Conservation (phyloP, 2,888 invertebrate genomes). For the Parnassius smintheus region DNA sequence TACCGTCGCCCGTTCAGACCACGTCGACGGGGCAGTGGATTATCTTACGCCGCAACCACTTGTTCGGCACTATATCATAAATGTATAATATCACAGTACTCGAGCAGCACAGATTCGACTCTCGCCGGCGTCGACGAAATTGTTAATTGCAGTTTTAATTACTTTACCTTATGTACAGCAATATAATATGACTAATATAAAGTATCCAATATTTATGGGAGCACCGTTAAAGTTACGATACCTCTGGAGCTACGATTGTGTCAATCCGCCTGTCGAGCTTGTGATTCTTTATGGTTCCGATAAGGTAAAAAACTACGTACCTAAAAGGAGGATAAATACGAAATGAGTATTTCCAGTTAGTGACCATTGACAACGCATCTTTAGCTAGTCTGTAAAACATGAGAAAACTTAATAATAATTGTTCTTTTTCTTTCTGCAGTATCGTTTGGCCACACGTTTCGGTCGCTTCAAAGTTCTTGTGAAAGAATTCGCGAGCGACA, state of each 20-base stretch:
- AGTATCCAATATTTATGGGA: background rate
- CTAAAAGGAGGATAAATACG: background rate
- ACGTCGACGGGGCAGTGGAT: no score
- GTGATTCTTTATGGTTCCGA: background rate
- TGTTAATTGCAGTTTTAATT: background rate
- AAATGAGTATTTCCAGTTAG: background rate
- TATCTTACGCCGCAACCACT: background rate
- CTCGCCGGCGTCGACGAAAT: no score
- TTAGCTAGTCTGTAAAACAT: background rate
- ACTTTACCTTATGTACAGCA: background rate
- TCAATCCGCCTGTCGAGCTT: background rate
- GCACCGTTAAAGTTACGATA: no score
- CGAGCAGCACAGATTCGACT: background rate
- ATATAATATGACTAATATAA: background rate
- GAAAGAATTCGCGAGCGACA: slow-evolving; percentile 62
- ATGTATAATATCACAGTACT: background rate
- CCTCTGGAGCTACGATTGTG: no score
- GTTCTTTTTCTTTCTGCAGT: slow-evolving; percentile 44
- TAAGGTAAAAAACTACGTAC: no score
- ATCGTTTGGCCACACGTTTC: slow-evolving; percentile 59
- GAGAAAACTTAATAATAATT: background rate
- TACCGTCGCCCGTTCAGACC: no score
- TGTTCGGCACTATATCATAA: background rate
- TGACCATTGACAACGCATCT: background rate
- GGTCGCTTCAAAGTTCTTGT: slow-evolving; percentile 55